These are phyloP conservation scores for Actinostola sp. DNA, from an alignment of 92 coral and sea anemone genomes.

Conservation along the genomic window DNA sequence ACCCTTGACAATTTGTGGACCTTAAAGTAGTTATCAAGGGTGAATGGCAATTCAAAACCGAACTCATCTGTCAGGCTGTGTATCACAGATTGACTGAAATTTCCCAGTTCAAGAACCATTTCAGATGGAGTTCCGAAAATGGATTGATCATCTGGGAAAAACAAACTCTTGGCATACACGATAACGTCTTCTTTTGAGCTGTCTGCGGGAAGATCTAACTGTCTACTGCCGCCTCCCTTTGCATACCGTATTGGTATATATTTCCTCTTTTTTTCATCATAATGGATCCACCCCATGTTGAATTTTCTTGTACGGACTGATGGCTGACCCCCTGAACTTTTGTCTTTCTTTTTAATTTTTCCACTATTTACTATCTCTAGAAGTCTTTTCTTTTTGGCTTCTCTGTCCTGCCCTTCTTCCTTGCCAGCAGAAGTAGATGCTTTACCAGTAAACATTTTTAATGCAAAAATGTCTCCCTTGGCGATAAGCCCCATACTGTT, in stretches of 20 bases:
- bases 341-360: too few relatives aligned
- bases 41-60: conserved; percentile 30
- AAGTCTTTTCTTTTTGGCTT: too few relatives aligned
- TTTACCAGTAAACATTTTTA: too few relatives aligned
- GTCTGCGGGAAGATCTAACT: conserved; percentile 25
- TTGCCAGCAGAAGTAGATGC: too few relatives aligned
- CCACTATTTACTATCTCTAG: too few relatives aligned
- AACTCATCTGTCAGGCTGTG: conserved; percentile 23
- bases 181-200: conserved; percentile 41
- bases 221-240: conserved; percentile 49
- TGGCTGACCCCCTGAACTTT: too few relatives aligned
- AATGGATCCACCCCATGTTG: conserved; percentile 15
- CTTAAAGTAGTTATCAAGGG: conserved; percentile 44
- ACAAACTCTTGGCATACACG: conserved; percentile 30
- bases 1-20: conserved; percentile 28
- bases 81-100: conserved; percentile 28
- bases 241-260: conserved; percentile 37
- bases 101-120: conserved; percentile 38
- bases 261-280: background rate
- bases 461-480: too few relatives aligned
- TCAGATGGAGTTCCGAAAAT: conserved; percentile 29
- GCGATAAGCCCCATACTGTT: too few relatives aligned
- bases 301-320: background rate
- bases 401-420: too few relatives aligned
- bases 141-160: conserved; percentile 32